Evolutionary conservation across 1,140 invertebrate species (phyloP), one percentile per base, ranked within the genome.

Genomic region (Bradysia coprophila): DNA sequence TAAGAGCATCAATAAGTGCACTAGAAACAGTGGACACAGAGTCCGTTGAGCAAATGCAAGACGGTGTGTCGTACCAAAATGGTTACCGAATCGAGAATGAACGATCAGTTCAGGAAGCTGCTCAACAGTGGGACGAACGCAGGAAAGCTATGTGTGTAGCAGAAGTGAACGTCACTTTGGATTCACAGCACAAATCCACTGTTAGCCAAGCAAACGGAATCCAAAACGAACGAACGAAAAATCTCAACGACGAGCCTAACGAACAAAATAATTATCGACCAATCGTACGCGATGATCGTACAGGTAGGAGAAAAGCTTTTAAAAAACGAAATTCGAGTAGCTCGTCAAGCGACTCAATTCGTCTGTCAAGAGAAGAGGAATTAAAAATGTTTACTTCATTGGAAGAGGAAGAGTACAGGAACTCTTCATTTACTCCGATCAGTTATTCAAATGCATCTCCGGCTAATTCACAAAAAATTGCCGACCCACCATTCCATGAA

Each of bases 351-450:
- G 71, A 69, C 20, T 60, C 54, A 45, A 41, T 59, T 43, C 62
- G 65, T 4, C 45, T 49, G 41, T 68, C 68, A 33, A 66, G 69
- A 16, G 70, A 73, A 44, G 69, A 73, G 46, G 70, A 72, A 52
- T 52, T 72, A 18, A 66, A 67, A 52, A 67, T 67, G 57, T 71
- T 72, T 44, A 72, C 69, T 40, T 71, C 68, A 32, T 59, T 72
- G 41, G 70, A 72, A 51, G 68, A 71, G 53, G 64, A 66, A 44
- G 69, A 73, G 46, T 64, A 69, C 43, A 31, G 8, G 28, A 31
- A 8, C 28, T 9, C 8, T 31, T 9, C n/a, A n/a, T 31, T 53
- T 9, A 55, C 53, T 38, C 55, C 54, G 11, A 57, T 60, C 15
- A 54, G 54, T 37, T 60, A 60, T n/a, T 48, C 48, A 4, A 55